phyloP scores from a whole-genome alignment of 2,113 vertebrate species.

The Cynoglossus semilaevis region DNA sequence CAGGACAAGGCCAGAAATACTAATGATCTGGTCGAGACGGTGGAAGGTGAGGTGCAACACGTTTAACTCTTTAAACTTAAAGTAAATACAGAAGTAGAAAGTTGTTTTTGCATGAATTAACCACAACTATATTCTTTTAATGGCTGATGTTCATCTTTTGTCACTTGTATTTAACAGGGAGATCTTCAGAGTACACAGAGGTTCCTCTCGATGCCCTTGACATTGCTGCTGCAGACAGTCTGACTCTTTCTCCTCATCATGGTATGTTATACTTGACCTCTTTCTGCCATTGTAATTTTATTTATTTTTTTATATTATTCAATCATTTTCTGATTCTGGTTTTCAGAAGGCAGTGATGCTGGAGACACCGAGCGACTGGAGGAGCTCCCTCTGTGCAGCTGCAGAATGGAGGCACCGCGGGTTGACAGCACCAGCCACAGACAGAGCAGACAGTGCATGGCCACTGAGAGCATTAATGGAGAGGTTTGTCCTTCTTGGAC shows the following conservation, averaged over 20 bases:
- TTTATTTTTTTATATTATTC: no score
- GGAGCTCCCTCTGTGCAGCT: constrained; percentile 90
- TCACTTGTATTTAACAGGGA: constrained; percentile 21
- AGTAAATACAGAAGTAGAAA: no score
- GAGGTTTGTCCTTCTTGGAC: constrained; percentile 74
- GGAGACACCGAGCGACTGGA: constrained; percentile 87
- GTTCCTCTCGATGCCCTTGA: constrained; percentile 87
- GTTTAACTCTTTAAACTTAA: no score
- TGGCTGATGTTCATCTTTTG: not conserved
- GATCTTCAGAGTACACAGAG: constrained; percentile 83
- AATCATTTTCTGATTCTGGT: not conserved
- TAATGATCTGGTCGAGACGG: constrained; percentile 40
- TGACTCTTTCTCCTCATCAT: constrained; percentile 82
- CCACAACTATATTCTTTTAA: not conserved
- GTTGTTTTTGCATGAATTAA: not conserved
- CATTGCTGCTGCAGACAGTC: constrained; percentile 83
- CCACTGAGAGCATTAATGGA: constrained; percentile 87
- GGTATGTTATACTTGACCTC: constrained; percentile 69
- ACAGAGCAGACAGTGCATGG: constrained; percentile 84
- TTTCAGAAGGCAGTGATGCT: constrained; percentile 82
- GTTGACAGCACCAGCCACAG: constrained; percentile 80
- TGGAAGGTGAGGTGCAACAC: constrained; percentile 43
- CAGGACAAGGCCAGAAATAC: constrained; percentile 58
- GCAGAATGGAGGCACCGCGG: constrained; percentile 91
- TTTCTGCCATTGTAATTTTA: no score